Conservation (phyloP, 35 echinoderm and acorn worm species). For the Hemicentrotus pulcherrimus region DNA sequence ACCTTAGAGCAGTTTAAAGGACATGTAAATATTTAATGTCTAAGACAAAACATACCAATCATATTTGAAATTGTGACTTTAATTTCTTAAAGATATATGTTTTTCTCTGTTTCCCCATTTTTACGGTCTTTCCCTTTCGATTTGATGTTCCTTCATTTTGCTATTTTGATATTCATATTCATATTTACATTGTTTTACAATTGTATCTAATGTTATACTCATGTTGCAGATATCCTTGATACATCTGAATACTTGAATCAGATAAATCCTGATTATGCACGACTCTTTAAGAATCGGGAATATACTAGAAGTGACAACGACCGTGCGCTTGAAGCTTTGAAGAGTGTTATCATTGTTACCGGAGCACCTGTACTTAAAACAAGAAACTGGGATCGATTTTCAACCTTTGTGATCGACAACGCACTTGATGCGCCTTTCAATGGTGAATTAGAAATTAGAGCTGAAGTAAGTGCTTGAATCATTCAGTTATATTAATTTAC, state of each 20-base stretch:
- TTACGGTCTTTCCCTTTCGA: too few relatives aligned
- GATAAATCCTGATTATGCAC: background rate
- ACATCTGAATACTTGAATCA: background rate
- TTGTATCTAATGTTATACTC: background rate
- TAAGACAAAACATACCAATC: too few relatives aligned
- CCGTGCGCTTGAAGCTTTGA: background rate
- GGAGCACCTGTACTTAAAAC: background rate
- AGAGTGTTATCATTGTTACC: constrained; percentile 10
- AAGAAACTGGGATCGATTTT: constrained; percentile 14
- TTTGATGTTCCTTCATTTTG: too few relatives aligned
- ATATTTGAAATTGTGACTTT: too few relatives aligned
- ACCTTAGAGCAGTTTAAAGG: too few relatives aligned
- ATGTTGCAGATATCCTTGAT: constrained; percentile 7
- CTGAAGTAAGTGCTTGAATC: background rate
- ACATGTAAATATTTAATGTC: too few relatives aligned
- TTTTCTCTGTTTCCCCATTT: too few relatives aligned
- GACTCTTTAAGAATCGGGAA: background rate
- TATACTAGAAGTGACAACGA: background rate
- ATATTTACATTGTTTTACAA: too few relatives aligned
- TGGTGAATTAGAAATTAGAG: background rate
- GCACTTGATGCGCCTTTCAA: constrained; percentile 16
- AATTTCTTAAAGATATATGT: too few relatives aligned
- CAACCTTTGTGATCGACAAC: constrained; percentile 9
- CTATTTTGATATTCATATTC: too few relatives aligned
- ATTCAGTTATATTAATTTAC: too few relatives aligned